Conservation (phyloP, 1,140 invertebrate species). For the Diorhabda sublineata region DNA sequence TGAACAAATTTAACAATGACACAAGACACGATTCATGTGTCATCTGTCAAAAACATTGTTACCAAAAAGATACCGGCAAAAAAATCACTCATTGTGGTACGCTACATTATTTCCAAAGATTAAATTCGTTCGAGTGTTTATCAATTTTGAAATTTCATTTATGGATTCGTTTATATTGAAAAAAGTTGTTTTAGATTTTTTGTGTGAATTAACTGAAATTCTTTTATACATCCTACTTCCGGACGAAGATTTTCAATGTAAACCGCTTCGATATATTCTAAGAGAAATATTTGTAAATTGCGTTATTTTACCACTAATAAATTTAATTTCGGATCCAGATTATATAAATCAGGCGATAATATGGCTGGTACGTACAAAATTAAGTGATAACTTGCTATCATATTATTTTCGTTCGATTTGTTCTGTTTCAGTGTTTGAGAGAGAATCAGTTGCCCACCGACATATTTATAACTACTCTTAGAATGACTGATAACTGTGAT, state of each 20-base stretch:
- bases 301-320: constrained; percentile 74
- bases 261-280: constrained; percentile 70
- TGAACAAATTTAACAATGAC: too few species aligned
- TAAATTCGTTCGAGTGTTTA: too few species aligned
- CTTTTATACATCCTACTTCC: constrained; percentile 81
- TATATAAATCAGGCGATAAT: constrained; percentile 90
- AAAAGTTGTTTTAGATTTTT: constrained; percentile 63
- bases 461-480: constrained; percentile 75
- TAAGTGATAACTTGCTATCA: neutral
- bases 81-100: too few species aligned
- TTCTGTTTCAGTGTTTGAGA: constrained; percentile 65
- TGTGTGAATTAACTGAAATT: constrained; percentile 79
- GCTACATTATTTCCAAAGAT: neutral
- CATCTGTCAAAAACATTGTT: too few species aligned
- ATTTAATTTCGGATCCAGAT: constrained; percentile 86
- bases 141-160: neutral
- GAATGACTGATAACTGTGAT: constrained; percentile 71
- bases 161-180: constrained; percentile 13
- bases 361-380: constrained; percentile 70
- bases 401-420: neutral
- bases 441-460: constrained; percentile 74
- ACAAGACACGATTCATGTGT: too few species aligned
- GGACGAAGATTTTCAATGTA: constrained; percentile 80
- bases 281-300: constrained; percentile 78
- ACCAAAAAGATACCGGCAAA: too few species aligned